These are phyloP conservation scores for Syndactyla subalaris DNA, from an alignment of 2,797 vertebrate species.

Conservation along the genomic window DNA sequence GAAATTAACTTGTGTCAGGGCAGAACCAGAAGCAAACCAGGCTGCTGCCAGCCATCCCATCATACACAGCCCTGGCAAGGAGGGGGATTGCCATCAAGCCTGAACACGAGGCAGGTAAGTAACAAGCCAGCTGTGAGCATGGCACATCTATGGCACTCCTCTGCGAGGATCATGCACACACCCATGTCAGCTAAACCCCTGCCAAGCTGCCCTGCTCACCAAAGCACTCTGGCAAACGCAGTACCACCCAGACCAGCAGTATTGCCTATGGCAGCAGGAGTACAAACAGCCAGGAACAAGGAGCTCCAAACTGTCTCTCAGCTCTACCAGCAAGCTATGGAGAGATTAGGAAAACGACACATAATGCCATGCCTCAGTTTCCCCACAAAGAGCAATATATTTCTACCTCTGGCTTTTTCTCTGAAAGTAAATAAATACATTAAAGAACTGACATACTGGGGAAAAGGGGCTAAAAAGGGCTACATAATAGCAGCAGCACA, in stretches of 20 bases:
- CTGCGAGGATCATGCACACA: accelerated
- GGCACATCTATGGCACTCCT: accelerated
- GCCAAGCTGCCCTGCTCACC: not conserved
- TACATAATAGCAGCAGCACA: not conserved
- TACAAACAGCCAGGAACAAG: not conserved
- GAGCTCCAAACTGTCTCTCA: not conserved
- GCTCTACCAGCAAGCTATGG: accelerated
- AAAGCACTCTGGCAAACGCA: not conserved
- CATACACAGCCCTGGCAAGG: not conserved
- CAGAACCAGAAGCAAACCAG: conserved; percentile 76
- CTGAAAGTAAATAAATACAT: not conserved
- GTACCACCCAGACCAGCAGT: not conserved
- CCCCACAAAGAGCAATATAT: not conserved
- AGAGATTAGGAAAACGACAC: not conserved
- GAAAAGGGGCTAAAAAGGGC: not conserved
- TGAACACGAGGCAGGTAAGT: conserved; percentile 83
- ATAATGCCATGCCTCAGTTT: not conserved
- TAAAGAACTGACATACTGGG: not conserved
- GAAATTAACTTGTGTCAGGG: not conserved
- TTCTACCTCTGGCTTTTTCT: not conserved
- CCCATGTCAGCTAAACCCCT: not conserved
- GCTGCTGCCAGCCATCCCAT: conserved; percentile 70
- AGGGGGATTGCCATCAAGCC: conserved; percentile 68
- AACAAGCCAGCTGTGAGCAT: not conserved
- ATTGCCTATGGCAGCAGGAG: not conserved